These are phyloP conservation scores for Eulacestoma nigropectus DNA, from an alignment of 2,113 vertebrate species.

Conservation along the genomic window DNA sequence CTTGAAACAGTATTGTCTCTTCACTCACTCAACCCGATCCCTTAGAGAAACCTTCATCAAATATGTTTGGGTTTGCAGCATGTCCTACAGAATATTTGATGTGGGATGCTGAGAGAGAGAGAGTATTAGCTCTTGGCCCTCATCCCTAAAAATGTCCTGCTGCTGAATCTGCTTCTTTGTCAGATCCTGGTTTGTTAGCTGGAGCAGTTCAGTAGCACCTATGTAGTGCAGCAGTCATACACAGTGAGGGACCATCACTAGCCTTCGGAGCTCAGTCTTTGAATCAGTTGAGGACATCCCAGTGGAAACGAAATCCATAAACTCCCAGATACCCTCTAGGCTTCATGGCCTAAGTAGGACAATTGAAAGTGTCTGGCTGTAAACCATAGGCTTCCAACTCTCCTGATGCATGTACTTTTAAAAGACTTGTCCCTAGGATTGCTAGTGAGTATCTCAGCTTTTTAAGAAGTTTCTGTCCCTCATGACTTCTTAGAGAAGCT, in stretches of 20 bases:
- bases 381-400: not conserved
- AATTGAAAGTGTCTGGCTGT: not conserved
- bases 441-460: not conserved
- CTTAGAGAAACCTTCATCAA: not conserved
- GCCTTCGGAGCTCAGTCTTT: not conserved
- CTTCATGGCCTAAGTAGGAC: not conserved
- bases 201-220: not conserved
- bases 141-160: not conserved
- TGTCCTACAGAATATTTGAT: not conserved
- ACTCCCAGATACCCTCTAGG: not conserved
- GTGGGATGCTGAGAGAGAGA: not conserved
- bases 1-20: not conserved
- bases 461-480: not conserved
- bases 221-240: not conserved
- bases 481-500: not conserved
- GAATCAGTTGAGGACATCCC: not conserved
- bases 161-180: not conserved
- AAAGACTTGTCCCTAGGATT: not conserved
- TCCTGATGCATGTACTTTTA: not conserved
- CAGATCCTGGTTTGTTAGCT: not conserved
- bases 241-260: not conserved
- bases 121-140: not conserved
- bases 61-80: not conserved
- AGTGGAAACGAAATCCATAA: not conserved
- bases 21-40: not conserved